phyloP scores from a whole-genome alignment of 2,888 invertebrate genomes.

The Gymnosoma rotundatum region DNA sequence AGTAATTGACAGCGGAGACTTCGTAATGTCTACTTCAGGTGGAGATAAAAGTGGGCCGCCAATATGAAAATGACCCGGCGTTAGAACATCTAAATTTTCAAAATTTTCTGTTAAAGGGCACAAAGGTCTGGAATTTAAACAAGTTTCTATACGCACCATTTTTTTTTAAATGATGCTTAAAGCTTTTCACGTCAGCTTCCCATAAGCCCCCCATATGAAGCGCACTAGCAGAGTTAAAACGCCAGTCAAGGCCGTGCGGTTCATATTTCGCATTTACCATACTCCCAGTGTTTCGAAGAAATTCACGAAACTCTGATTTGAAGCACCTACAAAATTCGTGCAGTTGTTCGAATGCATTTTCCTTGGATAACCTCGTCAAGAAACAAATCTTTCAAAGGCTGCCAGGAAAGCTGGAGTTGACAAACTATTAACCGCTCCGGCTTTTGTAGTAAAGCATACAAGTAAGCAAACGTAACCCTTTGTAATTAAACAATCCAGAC shows the following conservation, averaged over 20 bases:
- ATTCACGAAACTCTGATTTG: too few species aligned
- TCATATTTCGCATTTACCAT: too few species aligned
- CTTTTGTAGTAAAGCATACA: conserved; percentile 63
- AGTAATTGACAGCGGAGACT: conserved; percentile 23
- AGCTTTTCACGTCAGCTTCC: too few species aligned
- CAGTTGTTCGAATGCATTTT: too few species aligned
- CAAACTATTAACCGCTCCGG: background rate
- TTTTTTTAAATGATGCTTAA: too few species aligned
- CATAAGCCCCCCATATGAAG: too few species aligned
- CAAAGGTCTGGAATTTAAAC: conserved; percentile 59
- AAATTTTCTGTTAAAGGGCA: conserved; percentile 17
- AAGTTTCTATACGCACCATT: conserved; percentile 57
- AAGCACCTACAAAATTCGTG: too few species aligned
- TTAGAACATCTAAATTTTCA: conserved; percentile 15
- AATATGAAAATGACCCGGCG: conserved; percentile 56
- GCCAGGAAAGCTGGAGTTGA: conserved; percentile 36
- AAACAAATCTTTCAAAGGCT: too few species aligned
- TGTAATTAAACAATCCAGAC: conserved; percentile 23
- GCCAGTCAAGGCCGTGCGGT: too few species aligned
- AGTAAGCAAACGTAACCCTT: conserved; percentile 57
- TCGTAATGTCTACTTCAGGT: conserved; percentile 29
- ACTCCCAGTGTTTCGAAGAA: too few species aligned
- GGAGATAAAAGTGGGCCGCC: conserved; percentile 48
- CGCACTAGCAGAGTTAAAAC: too few species aligned
- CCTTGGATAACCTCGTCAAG: too few species aligned